phyloP scores from a whole-genome alignment of 2,888 invertebrate genomes.

The Cephus runcator region DNA sequence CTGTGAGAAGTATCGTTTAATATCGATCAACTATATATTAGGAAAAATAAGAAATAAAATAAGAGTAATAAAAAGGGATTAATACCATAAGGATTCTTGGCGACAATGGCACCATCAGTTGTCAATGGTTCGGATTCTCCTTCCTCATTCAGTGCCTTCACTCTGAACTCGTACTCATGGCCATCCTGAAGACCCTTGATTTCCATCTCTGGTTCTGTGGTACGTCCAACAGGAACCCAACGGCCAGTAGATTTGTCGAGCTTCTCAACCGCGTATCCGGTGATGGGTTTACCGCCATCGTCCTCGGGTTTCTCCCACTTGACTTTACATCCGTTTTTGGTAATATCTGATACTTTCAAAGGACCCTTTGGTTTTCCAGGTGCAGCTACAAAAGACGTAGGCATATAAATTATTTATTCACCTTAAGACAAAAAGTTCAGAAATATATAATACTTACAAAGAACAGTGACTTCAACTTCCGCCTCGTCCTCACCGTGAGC shows the following conservation, averaged over 20 bases:
- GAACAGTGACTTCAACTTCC: constrained; percentile 92
- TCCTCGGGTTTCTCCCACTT: constrained; percentile 95
- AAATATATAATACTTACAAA: constrained; percentile 67
- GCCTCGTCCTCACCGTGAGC: constrained; percentile 93
- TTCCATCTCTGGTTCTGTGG: constrained; percentile 88
- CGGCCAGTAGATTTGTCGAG: constrained; percentile 90
- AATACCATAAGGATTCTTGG: constrained; percentile 95
- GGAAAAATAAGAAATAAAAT: constrained; percentile 2
- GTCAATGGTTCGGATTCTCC: constrained; percentile 95
- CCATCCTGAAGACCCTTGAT: constrained; percentile 90
- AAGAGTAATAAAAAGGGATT: not conserved
- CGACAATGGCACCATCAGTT: constrained; percentile 86
- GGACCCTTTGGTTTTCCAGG: constrained; percentile 92
- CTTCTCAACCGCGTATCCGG: constrained; percentile 94
- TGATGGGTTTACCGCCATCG: constrained; percentile 93
- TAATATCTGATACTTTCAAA: constrained; percentile 87
- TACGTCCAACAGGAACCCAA: constrained; percentile 93
- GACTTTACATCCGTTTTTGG: constrained; percentile 89
- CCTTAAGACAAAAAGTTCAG: constrained; percentile 1
- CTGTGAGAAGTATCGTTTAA: constrained; percentile 60
- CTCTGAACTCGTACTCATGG: constrained; percentile 93
- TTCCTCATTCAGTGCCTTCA: constrained; percentile 93
- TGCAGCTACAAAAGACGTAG: constrained; percentile 67
- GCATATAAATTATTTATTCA: constrained; percentile 8
- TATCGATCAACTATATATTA: not conserved